Conservation (phyloP, 1,140 invertebrate species). For the Tetragonula clypearis region DNA sequence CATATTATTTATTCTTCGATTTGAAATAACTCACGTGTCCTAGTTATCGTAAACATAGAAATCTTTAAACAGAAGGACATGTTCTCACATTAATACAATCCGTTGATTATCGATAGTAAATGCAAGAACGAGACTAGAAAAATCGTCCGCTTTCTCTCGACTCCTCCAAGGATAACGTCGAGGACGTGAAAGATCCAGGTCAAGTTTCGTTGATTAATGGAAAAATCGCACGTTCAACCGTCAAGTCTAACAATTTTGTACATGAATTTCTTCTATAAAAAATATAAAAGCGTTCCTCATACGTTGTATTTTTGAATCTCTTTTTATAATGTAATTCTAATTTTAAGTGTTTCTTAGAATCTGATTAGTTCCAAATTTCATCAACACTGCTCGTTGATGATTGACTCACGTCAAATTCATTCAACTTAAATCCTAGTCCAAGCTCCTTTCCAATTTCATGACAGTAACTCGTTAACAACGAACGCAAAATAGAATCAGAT, state of each 20-base stretch:
- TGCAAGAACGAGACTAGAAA: conserved; percentile 20
- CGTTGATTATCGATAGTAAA: conserved; percentile 37
- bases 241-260: not conserved
- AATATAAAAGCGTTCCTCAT: too few species aligned
- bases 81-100: not conserved
- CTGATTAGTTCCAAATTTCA: conserved; percentile 4
- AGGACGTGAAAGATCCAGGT: conserved; percentile 31
- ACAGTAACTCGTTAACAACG: too few species aligned
- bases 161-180: conserved; percentile 43
- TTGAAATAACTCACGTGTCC: conserved; percentile 42
- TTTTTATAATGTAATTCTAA: too few species aligned
- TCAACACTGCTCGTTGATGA: not conserved
- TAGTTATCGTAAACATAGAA: not conserved
- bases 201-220: conserved; percentile 27
- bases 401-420: too few species aligned
- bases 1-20: conserved; percentile 48
- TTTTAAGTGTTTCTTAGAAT: conserved; percentile 4
- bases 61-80: conserved; percentile 2
- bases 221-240: conserved; percentile 14
- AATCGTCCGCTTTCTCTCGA: conserved; percentile 25
- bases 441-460: too few species aligned
- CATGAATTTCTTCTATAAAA: too few species aligned
- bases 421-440: too few species aligned
- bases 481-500: too few species aligned
- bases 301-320: too few species aligned